Evolutionary conservation across 1,140 invertebrate genomes (phyloP).

Genomic region (Sitophilus oryzae): DNA sequence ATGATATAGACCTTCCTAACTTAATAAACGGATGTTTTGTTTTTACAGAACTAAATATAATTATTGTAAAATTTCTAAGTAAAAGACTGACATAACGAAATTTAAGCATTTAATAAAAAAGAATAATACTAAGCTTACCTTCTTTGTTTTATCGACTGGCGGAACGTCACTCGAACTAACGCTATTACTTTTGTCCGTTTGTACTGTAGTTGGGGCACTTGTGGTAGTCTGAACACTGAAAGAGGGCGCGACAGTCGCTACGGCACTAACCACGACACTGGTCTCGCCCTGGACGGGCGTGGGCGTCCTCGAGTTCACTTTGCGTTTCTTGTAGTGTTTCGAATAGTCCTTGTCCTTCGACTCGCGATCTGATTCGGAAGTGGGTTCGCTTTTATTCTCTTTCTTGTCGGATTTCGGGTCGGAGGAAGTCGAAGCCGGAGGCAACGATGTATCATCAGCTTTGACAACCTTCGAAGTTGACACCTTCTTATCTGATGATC

Average conservation of each 20-base stretch:
- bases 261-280: constrained; percentile 31
- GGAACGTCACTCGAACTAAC: constrained; percentile 24
- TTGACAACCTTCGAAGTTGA: constrained; percentile 31
- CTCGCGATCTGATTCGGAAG: constrained; percentile 18
- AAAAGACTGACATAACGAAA: no score
- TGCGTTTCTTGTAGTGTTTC: constrained; percentile 34
- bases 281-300: constrained; percentile 37
- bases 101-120: no score
- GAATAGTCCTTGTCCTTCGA: constrained; percentile 28
- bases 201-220: constrained; percentile 8
- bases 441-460: constrained; percentile 18
- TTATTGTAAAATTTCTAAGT: no score
- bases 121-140: no score
- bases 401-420: constrained; percentile 39
- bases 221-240: constrained; percentile 16
- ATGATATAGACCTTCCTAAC: no score
- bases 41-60: no score
- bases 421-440: not conserved
- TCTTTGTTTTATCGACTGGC: constrained; percentile 38
- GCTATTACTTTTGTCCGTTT: constrained; percentile 24
- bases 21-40: no score
- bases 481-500: constrained; percentile 35
- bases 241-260: constrained; percentile 21
- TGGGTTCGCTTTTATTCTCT: constrained; percentile 39
- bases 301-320: constrained; percentile 39